Evolutionary conservation across 2,797 vertebrate species (phyloP).

Genomic region (Myotis myotis): DNA sequence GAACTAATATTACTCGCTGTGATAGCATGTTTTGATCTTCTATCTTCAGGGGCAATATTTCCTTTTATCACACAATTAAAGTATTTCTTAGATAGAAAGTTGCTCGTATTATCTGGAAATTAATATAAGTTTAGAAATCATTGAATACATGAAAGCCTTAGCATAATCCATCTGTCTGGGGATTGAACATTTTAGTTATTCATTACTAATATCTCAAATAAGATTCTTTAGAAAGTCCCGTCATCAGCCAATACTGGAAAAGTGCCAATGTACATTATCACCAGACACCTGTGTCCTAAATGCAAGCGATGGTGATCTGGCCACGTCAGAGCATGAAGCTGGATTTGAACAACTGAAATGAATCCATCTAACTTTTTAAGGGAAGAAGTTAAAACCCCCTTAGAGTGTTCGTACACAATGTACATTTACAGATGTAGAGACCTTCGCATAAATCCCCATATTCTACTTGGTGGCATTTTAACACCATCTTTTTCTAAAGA

Average conservation of each 20-base stretch:
- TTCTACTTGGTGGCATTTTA: conserved; percentile 76
- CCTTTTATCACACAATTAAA: conserved; percentile 68
- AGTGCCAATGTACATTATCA: conserved; percentile 74
- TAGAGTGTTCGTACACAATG: conserved; percentile 80
- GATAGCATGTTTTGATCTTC: conserved; percentile 37
- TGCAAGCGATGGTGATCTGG: conserved; percentile 16
- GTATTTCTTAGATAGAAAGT: conserved; percentile 70
- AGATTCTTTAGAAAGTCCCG: conserved; percentile 74
- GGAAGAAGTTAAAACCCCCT: conserved; percentile 78
- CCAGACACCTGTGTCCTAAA: conserved; percentile 60
- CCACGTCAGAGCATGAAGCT: conserved; percentile 59
- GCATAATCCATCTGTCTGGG: conserved; percentile 72
- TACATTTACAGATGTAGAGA: conserved; percentile 81
- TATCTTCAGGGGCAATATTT: conserved; percentile 43
- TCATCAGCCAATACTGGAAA: conserved; percentile 78
- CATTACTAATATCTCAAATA: conserved; percentile 80
- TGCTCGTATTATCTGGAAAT: conserved; percentile 64
- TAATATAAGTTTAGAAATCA: conserved; percentile 76
- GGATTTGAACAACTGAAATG: conserved; percentile 67
- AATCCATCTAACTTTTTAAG: conserved; percentile 80
- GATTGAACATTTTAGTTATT: conserved; percentile 79
- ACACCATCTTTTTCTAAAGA: conserved; percentile 67
- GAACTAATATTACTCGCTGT: conserved; percentile 50
- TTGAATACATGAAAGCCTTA: conserved; percentile 72
- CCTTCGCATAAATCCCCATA: conserved; percentile 76